A percentile compares a stretch with the other conserved stretches of the same genome.
Conservation (phyloP, 2,797 vertebrate species). For the Prunella strophiata region DNA sequence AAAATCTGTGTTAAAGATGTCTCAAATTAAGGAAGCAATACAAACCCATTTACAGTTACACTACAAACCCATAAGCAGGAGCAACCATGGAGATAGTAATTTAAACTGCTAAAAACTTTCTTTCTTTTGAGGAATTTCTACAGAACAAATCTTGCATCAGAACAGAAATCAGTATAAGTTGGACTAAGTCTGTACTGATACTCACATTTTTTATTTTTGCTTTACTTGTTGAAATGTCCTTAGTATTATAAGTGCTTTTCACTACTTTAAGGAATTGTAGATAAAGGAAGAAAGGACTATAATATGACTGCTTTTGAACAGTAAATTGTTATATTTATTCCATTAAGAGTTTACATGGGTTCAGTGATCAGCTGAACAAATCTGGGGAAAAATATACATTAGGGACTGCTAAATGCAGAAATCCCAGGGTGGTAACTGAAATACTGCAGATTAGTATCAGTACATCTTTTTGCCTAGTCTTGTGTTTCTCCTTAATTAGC, state of each 20-base stretch:
- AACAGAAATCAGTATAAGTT: not conserved
- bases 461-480: not conserved
- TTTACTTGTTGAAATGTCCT: not conserved
- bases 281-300: not conserved
- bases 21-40: not conserved
- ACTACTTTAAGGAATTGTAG: not conserved
- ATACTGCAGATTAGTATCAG: not conserved
- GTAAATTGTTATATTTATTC: not conserved
- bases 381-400: not conserved
- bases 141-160: not conserved
- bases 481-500: not conserved
- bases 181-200: not conserved
- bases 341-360: not conserved
- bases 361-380: not conserved
- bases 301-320: not conserved
- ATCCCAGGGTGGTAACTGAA: not conserved
- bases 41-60: not conserved
- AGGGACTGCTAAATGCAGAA: not conserved
- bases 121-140: not conserved
- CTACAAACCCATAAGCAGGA: not conserved
- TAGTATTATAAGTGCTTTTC: not conserved
- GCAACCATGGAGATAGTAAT: not conserved
- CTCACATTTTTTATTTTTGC: rapidly evolving
- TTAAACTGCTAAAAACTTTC: not conserved
- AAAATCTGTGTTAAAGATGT: not conserved